Base-by-base conservation (phyloP, 2,797 vertebrate species). In the Xenopus petersii region DNA sequence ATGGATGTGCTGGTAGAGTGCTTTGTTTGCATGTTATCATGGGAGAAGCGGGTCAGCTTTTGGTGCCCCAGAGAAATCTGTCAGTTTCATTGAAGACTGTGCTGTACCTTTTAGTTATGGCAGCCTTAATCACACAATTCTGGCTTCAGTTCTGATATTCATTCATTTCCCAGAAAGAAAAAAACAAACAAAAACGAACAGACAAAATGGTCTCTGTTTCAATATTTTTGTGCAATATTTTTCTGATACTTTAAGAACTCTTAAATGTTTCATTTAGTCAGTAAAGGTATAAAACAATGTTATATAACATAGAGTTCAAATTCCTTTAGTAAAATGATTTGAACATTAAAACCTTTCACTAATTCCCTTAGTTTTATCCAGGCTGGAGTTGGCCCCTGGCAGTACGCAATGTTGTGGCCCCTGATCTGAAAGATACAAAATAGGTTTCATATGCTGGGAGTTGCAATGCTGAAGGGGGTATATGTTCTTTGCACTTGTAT, bases 21-120 rank as follows among this genome's bases (percentile, higher is more conserved):
- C 73, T 78, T 78, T 69, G 64, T 73, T 78, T 73, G 65, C 24
- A 65, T n/a, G 59, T 64, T 78, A 68, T 77, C 70, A 60, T 73
- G 75, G 75, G 75, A 78, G 70, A 78, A 58, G 36, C 15, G 46
- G 70, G 70, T 68, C 70, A 73, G 65, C 24, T 63, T 30, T 51
- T 21, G 1, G 11, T 46, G 59, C 65, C 70, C 70, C 55, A 56
- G 70, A 78, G 71, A 68, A 78, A 73, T 78, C 70, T 64, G 33
- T 59, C 70, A 69, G 65, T 17, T 63, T 69, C 65, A 30, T 33
- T 10, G 15, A 46, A 48, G 70, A 73, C 15, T 49, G 62, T 10
- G 64, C 51, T 59, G 24, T 59, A 36, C 59, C 64, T 49, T 48
- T 61, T 42, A 47, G 66, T 10, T 56, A 58, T 56, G 64, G 48